Evolutionary conservation across 2,113 vertebrate genomes (phyloP), one percentile per base, ranked within the genome.

Genomic region (Miniopterus natalensis): DNA sequence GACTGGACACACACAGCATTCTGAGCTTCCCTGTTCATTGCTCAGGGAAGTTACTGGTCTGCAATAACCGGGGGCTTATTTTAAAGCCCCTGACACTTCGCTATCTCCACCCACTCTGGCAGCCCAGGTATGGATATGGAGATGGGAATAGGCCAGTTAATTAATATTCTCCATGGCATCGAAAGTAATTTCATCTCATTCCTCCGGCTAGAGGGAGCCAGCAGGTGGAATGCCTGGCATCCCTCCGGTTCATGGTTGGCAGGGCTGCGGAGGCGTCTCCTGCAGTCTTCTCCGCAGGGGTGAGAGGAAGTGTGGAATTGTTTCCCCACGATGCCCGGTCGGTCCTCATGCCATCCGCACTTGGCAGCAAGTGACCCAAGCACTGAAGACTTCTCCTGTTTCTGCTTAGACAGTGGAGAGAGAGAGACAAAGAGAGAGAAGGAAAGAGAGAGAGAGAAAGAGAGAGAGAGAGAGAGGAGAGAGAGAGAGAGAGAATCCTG

Each of bases 321-420:
- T 65, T 95, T 94, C 29, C 65, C 31, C 47, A 90, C 5, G 23
- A 94, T 94, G 71, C 2, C 2, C 3, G 68, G 65, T 85, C 68
- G 81, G 94, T 96, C 79, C 61, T 74, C 74, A 57, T 13, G 87
- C 88, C 74, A 94, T 53, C 88, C 90, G 90, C 77, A 80, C 59
- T 84, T 73, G 98, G 96, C 97, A 97, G 96, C 97, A 98, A 97
- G 97, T 87, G 94, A 89, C 94, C 94, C 95, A 92, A 95, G 84
- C 84, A 91, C 84, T 89, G 65, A 95, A 73, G 88, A 96, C 88
- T 97, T 97, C 90, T 96, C 11, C 0, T 27, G 45, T 74, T 95
- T 86, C 31, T 84, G 83, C 93, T 92, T 85, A 88, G 79, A 91
- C 57, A 49, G 88, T 94, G 95, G 97, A n/a, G 59, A 95, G 92